Evolutionary conservation across 2,113 vertebrate genomes (phyloP).

Genomic region (Ophiodon elongatus): DNA sequence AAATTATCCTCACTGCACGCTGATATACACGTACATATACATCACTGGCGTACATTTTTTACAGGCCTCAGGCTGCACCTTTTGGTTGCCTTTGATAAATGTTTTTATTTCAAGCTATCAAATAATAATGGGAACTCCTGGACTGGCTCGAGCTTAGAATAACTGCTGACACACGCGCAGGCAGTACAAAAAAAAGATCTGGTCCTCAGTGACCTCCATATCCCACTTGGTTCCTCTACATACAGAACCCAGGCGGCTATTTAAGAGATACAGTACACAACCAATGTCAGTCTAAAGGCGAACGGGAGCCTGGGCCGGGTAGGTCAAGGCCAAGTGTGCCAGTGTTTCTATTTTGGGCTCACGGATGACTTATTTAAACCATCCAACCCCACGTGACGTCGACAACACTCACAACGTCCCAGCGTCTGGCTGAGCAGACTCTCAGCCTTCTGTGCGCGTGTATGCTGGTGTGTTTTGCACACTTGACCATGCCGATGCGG

Average conservation of each 20-base stretch:
- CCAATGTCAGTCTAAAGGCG: slow-evolving; percentile 38
- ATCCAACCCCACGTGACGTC: slow-evolving; percentile 65
- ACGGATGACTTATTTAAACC: slow-evolving; percentile 83
- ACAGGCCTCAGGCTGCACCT: slow-evolving; percentile 41
- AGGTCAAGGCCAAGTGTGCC: slow-evolving; percentile 70
- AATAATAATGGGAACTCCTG: slow-evolving; percentile 56
- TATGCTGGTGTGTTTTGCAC: slow-evolving; percentile 12
- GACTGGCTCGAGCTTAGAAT: not conserved
- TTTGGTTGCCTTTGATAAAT: slow-evolving; percentile 65
- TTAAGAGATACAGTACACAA: slow-evolving; percentile 35
- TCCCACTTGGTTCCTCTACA: slow-evolving; percentile 13
- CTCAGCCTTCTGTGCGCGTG: slow-evolving; percentile 44
- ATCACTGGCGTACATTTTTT: slow-evolving; percentile 51
- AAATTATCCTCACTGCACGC: slow-evolving; percentile 11
- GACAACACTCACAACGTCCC: slow-evolving; percentile 52
- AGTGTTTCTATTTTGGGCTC: slow-evolving; percentile 75
- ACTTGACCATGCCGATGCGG: not conserved
- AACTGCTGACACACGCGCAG: slow-evolving; percentile 6
- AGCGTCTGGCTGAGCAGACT: slow-evolving; percentile 61
- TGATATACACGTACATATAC: slow-evolving; percentile 34
- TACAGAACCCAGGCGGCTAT: not conserved
- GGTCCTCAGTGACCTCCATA: slow-evolving; percentile 38
- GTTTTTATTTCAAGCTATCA: slow-evolving; percentile 66
- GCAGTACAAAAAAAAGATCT: slow-evolving; percentile 6
- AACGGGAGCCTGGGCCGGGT: slow-evolving; percentile 27